phyloP scores from a whole-genome alignment of 2,888 invertebrate genomes.

The Melanchra persicariae region DNA sequence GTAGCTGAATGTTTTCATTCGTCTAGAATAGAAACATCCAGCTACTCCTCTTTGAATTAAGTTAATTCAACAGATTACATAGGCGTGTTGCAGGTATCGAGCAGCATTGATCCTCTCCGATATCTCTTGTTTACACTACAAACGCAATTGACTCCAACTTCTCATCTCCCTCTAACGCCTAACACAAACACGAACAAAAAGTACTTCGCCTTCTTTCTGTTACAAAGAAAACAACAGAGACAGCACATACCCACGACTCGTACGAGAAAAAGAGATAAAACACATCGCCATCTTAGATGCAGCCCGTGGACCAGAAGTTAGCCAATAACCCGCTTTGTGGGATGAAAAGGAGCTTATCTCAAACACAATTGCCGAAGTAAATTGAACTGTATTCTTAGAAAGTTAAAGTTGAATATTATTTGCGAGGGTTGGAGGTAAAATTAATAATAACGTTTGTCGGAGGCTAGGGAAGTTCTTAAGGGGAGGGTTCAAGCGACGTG shows the following conservation, averaged over 20 bases:
- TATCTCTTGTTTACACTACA: slow-evolving; percentile 85
- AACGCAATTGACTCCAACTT: slow-evolving; percentile 81
- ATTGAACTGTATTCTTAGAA: slow-evolving; percentile 76
- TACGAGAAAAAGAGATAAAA: slow-evolving; percentile 76
- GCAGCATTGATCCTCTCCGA: slow-evolving; percentile 77
- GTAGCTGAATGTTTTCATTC: too few species aligned
- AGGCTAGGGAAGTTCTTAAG: slow-evolving; percentile 78
- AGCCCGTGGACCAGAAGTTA: slow-evolving; percentile 89
- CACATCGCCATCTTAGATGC: slow-evolving; percentile 89
- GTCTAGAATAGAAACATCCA: too few species aligned
- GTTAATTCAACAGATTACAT: slow-evolving; percentile 35
- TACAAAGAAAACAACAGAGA: slow-evolving; percentile 84
- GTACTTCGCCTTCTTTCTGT: slow-evolving; percentile 84
- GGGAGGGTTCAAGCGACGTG: slow-evolving; percentile 77
- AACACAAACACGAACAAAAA: slow-evolving; percentile 84
- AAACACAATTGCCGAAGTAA: slow-evolving; percentile 71
- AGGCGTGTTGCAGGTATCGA: slow-evolving; percentile 57
- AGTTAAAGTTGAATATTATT: slow-evolving; percentile 73
- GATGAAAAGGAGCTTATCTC: slow-evolving; percentile 75
- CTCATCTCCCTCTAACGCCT: slow-evolving; percentile 78
- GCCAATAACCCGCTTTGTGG: slow-evolving; percentile 84
- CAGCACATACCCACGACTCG: slow-evolving; percentile 63
- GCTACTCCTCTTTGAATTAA: neutral
- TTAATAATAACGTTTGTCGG: slow-evolving; percentile 83
- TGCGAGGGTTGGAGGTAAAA: slow-evolving; percentile 69